Percentiles rank a stretch among this genome's conserved stretches.
These are phyloP conservation scores for Styela clava DNA, from an alignment of 23 tunicate species.

Conservation along the genomic window DNA sequence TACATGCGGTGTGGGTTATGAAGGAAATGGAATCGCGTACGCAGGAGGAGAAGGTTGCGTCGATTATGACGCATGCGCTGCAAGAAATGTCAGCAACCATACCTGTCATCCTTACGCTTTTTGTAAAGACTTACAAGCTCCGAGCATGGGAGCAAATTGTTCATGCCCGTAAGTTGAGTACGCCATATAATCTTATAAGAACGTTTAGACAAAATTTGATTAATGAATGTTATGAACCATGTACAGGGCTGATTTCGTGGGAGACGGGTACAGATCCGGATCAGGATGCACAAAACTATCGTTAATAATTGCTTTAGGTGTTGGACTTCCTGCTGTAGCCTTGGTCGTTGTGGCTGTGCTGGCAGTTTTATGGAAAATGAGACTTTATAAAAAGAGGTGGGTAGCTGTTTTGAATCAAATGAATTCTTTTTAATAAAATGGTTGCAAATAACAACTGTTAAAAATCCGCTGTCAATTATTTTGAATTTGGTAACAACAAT, in stretches of 20 bases:
- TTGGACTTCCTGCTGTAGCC: conserved; percentile 2
- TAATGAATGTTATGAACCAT: neutral
- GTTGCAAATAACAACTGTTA: too few relatives aligned
- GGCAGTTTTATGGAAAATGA: neutral
- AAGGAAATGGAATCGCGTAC: neutral
- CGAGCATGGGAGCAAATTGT: conserved; percentile 33
- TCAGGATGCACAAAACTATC: neutral
- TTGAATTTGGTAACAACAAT: too few relatives aligned
- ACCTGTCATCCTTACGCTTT: conserved; percentile 22
- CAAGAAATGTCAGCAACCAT: neutral
- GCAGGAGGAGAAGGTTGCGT: conserved; percentile 45
- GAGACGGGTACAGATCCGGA: conserved; percentile 33
- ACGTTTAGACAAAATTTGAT: neutral
- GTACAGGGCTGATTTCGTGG: conserved; percentile 35
- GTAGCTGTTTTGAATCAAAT: neutral
- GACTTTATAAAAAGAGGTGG: neutral
- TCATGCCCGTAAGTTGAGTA: conserved; percentile 42
- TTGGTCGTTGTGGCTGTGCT: neutral
- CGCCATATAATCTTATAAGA: neutral
- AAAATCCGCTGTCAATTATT: too few relatives aligned
- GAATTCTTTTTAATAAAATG: too few relatives aligned
- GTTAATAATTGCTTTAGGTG: neutral
- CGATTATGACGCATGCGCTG: conserved; percentile 42
- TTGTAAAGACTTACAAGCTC: conserved; percentile 36
- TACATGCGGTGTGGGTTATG: neutral